Evolutionary conservation across 2,113 vertebrate genomes (phyloP).

Genomic region (Thamnaconus septentrionalis): DNA sequence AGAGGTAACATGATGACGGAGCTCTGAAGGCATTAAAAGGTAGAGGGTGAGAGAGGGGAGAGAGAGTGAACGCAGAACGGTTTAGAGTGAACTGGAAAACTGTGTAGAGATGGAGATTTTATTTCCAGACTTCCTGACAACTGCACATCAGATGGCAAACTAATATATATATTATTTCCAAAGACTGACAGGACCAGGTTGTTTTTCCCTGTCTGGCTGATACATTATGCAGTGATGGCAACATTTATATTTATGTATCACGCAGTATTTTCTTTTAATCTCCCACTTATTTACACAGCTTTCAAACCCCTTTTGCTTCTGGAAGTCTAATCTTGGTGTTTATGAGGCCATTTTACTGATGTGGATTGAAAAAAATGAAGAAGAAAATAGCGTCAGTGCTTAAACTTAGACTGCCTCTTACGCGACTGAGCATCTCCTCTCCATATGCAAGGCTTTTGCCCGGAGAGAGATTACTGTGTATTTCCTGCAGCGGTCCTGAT

Average conservation of each 20-base stretch:
- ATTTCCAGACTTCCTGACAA: too few relatives aligned
- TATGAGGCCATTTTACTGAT: slow-evolving; percentile 4
- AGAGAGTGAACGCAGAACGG: too few relatives aligned
- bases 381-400: slow-evolving; percentile 4
- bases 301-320: neutral
- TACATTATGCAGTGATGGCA: neutral
- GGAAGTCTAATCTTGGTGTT: neutral
- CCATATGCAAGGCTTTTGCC: slow-evolving; percentile 19
- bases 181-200: neutral
- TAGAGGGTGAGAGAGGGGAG: neutral
- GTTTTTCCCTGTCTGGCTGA: neutral
- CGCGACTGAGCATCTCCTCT: slow-evolving; percentile 15
- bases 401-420: slow-evolving; percentile 4
- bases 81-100: too few relatives aligned
- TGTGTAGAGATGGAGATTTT: too few relatives aligned
- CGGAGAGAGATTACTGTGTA: slow-evolving; percentile 21
- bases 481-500: slow-evolving; percentile 33
- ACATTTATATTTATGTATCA: too few relatives aligned
- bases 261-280: neutral
- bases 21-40: slow-evolving; percentile 3
- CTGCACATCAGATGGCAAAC: too few relatives aligned
- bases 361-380: neutral
- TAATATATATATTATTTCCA: too few relatives aligned
- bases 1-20: slow-evolving; percentile 5
- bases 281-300: neutral